Evolutionary conservation across 2,797 vertebrate species (phyloP).

Genomic region (Enteromius treurensis): DNA sequence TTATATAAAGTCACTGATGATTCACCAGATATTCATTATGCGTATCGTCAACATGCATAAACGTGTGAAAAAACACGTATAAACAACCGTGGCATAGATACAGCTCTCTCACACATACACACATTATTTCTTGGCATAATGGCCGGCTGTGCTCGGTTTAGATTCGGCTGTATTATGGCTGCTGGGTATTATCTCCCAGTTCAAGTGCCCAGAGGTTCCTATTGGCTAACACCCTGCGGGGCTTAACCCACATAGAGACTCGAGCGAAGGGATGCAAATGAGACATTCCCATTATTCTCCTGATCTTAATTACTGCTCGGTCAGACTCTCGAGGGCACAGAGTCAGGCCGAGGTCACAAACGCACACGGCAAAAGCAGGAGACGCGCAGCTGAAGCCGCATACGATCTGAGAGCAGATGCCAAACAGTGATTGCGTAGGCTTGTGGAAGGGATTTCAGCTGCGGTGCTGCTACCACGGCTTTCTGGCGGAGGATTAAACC

Average conservation of each 20-base stretch:
- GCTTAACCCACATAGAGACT: slow-evolving; percentile 53
- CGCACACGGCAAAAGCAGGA: neutral
- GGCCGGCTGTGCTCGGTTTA: slow-evolving; percentile 14
- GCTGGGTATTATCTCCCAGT: slow-evolving; percentile 36
- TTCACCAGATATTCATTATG: slow-evolving; percentile 14
- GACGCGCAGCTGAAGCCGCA: neutral
- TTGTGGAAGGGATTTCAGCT: slow-evolving; percentile 31
- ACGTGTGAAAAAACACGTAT: neutral
- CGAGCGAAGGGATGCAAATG: slow-evolving; percentile 35
- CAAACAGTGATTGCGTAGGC: neutral
- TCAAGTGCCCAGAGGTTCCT: slow-evolving; percentile 38
- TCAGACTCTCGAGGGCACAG: slow-evolving; percentile 21
- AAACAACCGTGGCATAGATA: slow-evolving; percentile 9
- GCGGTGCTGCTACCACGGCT: slow-evolving; percentile 4
- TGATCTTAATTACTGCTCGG: slow-evolving; percentile 46
- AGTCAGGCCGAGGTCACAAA: slow-evolving; percentile 23
- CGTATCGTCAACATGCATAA: neutral
- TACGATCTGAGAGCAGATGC: slow-evolving; percentile 1
- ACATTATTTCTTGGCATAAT: too few relatives aligned
- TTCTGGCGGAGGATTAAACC: slow-evolving; percentile 31
- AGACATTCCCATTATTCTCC: slow-evolving; percentile 22
- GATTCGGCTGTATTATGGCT: neutral
- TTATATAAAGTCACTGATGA: slow-evolving; percentile 27
- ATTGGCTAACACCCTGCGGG: slow-evolving; percentile 35
- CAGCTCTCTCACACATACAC: neutral